Percentiles rank a stretch among this genome's conserved stretches.
phyloP scores from a whole-genome alignment of 2,888 invertebrate genomes.

The Glyphotaelius pellucidus region DNA sequence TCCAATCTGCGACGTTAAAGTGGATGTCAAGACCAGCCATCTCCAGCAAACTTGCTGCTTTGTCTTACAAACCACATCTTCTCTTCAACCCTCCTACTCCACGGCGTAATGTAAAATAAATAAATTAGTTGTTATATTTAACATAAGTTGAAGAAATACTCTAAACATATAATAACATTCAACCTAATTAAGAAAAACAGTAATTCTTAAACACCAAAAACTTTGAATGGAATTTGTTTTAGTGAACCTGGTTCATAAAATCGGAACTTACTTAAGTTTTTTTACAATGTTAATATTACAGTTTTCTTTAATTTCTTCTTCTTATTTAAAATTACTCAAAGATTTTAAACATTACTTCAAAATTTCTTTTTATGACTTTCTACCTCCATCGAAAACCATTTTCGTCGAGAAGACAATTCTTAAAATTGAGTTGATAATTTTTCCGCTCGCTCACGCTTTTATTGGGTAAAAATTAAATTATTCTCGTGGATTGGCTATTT shows the following conservation, averaged over 20 bases:
- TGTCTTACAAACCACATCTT: not conserved
- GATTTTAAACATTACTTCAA: not conserved
- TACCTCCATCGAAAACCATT: not conserved
- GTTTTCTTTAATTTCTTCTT: no score
- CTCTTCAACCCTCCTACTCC: not conserved
- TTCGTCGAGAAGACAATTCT: not conserved
- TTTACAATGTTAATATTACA: not conserved
- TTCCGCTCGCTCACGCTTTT: slow-evolving; percentile 30
- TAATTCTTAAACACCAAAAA: no score
- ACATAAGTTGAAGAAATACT: not conserved
- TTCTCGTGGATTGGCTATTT: slow-evolving; percentile 39
- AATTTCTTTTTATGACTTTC: not conserved
- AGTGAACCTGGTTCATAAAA: no score
- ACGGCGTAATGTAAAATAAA: not conserved
- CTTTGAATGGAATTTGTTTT: no score
- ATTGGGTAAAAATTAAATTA: slow-evolving; percentile 39
- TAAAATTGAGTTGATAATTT: slow-evolving; percentile 30
- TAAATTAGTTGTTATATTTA: not conserved
- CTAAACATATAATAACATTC: not conserved
- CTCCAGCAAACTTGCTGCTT: not conserved
- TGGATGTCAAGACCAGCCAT: not conserved
- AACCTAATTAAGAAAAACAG: no score
- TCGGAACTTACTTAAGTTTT: not conserved
- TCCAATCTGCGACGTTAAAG: not conserved
- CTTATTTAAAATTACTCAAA: not conserved